Evolutionary conservation across 2,113 vertebrate species (phyloP).

Genomic region (Xiphophorus hellerii): DNA sequence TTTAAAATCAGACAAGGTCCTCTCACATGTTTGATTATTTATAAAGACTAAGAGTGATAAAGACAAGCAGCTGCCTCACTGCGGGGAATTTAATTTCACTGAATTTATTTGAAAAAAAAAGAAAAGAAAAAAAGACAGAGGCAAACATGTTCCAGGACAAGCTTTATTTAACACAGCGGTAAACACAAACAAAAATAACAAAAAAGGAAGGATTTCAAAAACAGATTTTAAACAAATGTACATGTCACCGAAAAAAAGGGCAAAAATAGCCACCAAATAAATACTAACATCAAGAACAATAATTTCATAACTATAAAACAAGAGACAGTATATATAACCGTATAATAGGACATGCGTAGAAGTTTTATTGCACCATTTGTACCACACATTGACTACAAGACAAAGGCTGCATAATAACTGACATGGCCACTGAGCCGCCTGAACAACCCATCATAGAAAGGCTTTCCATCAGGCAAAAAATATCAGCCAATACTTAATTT

Average conservation of each 20-base stretch:
- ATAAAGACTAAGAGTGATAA: slow-evolving; percentile 44
- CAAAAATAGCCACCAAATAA: slow-evolving; percentile 74
- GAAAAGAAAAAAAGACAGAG: slow-evolving; percentile 16
- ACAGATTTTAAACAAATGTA: slow-evolving; percentile 68
- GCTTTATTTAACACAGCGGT: slow-evolving; percentile 80
- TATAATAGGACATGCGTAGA: slow-evolving; percentile 81
- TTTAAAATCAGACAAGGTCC: slow-evolving; percentile 54
- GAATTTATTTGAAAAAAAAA: background rate
- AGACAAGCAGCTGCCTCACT: slow-evolving; percentile 31
- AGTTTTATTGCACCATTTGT: slow-evolving; percentile 75
- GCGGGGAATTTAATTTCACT: slow-evolving; percentile 23
- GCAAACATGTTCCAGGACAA: slow-evolving; percentile 62
- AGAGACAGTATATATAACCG: slow-evolving; percentile 79
- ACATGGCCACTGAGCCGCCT: slow-evolving; percentile 54
- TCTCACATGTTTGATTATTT: slow-evolving; percentile 46
- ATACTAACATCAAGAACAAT: slow-evolving; percentile 79
- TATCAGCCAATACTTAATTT: slow-evolving; percentile 22
- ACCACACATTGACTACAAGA: slow-evolving; percentile 79
- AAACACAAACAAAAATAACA: slow-evolving; percentile 38
- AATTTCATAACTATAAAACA: slow-evolving; percentile 81
- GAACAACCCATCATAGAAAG: slow-evolving; percentile 25
- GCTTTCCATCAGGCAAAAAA: slow-evolving; percentile 33
- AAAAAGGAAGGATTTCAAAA: slow-evolving; percentile 44
- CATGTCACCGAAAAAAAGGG: slow-evolving; percentile 55
- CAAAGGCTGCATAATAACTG: slow-evolving; percentile 77